These are phyloP conservation scores for Drosophila sp. DNA, from an alignment of 1,140 invertebrate genomes.

Conservation along the genomic window DNA sequence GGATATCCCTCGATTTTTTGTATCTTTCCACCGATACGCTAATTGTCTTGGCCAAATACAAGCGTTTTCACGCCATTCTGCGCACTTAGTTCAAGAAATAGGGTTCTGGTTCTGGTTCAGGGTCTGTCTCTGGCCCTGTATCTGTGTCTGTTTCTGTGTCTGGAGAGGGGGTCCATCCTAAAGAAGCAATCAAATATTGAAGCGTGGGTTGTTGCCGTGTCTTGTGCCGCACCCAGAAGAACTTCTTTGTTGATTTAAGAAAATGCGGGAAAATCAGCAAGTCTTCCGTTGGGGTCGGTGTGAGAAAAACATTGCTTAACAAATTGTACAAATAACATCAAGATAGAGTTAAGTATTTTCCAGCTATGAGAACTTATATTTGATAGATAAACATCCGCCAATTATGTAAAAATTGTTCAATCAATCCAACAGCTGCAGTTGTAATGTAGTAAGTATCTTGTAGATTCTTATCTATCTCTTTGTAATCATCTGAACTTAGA, in stretches of 20 bases:
- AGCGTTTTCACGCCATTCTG: slow-evolving; percentile 81
- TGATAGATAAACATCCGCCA: slow-evolving; percentile 62
- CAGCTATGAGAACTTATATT: slow-evolving; percentile 53
- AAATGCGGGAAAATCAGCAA: slow-evolving; percentile 59
- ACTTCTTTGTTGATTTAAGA: slow-evolving; percentile 74
- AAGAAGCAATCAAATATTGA: slow-evolving; percentile 47
- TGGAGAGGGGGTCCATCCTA: slow-evolving; percentile 11
- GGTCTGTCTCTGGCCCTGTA: not conserved
- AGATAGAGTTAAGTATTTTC: not conserved
- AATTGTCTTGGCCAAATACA: slow-evolving; percentile 78
- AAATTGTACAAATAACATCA: slow-evolving; percentile 62
- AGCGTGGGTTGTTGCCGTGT: slow-evolving; percentile 48
- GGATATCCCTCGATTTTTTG: not conserved
- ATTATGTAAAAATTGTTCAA: slow-evolving; percentile 40
- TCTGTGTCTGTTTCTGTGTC: not conserved
- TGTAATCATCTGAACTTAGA: not conserved
- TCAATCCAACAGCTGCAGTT: not conserved
- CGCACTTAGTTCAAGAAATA: slow-evolving; percentile 51
- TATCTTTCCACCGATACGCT: slow-evolving; percentile 36
- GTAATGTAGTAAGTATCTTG: slow-evolving; percentile 13
- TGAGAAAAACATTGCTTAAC: slow-evolving; percentile 73
- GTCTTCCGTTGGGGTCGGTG: slow-evolving; percentile 47
- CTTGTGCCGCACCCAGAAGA: slow-evolving; percentile 57
- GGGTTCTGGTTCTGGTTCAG: not conserved
- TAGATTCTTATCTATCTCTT: slow-evolving; percentile 17